Evolutionary conservation across 2,888 invertebrate genomes (phyloP).

Genomic region (Orthonychiurus folsomi): DNA sequence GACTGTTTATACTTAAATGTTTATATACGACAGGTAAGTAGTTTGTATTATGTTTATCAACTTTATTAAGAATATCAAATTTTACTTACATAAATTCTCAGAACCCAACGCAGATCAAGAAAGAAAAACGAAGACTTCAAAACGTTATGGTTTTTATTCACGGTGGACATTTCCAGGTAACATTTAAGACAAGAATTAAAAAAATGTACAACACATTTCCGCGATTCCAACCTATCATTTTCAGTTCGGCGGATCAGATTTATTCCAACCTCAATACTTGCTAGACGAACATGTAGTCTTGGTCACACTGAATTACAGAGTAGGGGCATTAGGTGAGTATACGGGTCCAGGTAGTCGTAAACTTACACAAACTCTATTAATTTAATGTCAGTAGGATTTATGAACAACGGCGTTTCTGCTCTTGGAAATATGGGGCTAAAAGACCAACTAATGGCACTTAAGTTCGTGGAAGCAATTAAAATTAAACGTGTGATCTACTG

Average conservation of each 20-base stretch:
- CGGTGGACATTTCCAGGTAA: slow-evolving; percentile 2
- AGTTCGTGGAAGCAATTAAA: no score
- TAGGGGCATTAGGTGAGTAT: neutral
- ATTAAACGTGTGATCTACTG: no score
- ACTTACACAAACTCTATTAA: no score
- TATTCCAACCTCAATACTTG: neutral
- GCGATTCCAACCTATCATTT: no score
- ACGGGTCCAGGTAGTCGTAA: no score
- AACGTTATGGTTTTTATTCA: neutral
- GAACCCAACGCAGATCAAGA: no score
- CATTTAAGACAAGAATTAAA: neutral
- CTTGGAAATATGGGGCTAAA: slow-evolving; percentile 3
- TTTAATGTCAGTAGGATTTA: no score
- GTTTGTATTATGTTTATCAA: no score
- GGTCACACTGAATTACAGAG: neutral
- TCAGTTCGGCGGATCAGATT: neutral
- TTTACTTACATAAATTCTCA: no score
- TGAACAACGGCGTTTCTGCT: neutral
- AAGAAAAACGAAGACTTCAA: neutral
- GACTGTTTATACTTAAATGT: slow-evolving; percentile 1
- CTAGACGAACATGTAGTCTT: neutral
- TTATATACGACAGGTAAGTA: neutral
- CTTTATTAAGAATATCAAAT: no score
- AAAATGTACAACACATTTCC: no score
- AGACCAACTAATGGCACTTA: slow-evolving; percentile 2